phyloP scores from a whole-genome alignment of 2,797 vertebrate species.

The Cyprinodon diabolis region DNA sequence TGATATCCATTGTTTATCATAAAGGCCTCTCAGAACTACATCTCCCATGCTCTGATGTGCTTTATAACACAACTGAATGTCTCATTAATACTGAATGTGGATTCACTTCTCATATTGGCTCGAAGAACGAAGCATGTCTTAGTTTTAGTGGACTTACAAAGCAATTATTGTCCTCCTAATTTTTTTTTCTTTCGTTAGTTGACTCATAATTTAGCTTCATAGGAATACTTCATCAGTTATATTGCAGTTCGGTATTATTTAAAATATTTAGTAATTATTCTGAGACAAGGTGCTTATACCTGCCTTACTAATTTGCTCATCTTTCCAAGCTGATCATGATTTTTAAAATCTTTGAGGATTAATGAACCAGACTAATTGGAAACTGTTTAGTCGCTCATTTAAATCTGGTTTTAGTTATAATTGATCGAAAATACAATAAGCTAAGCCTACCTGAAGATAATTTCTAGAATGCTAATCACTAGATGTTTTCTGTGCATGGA shows the following conservation, averaged over 20 bases:
- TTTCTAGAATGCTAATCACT: too few species aligned
- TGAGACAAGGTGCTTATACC: background rate
- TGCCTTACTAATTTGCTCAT: background rate
- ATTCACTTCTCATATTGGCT: slow-evolving; percentile 55
- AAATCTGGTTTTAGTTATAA: background rate
- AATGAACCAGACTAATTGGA: background rate
- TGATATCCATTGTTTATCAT: slow-evolving; percentile 76
- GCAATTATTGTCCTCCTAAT: slow-evolving; percentile 12
- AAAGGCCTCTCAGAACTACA: slow-evolving; percentile 71
- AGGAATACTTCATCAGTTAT: background rate
- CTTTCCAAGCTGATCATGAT: background rate
- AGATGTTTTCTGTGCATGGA: slow-evolving; percentile 1
- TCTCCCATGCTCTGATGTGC: slow-evolving; percentile 65
- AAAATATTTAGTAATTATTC: background rate
- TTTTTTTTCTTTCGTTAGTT: background rate
- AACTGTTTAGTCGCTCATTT: background rate
- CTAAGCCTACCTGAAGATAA: background rate
- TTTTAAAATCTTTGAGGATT: background rate
- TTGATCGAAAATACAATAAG: background rate
- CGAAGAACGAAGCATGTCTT: slow-evolving; percentile 29
- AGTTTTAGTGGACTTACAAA: slow-evolving; percentile 26
- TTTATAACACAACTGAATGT: slow-evolving; percentile 68
- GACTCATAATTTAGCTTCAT: background rate
- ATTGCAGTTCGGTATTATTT: background rate
- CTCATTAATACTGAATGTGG: slow-evolving; percentile 61